Percentiles rank a stretch among this genome's conserved stretches.
Evolutionary conservation across 1,140 invertebrate species (phyloP).

Genomic region (Atta colombica): DNA sequence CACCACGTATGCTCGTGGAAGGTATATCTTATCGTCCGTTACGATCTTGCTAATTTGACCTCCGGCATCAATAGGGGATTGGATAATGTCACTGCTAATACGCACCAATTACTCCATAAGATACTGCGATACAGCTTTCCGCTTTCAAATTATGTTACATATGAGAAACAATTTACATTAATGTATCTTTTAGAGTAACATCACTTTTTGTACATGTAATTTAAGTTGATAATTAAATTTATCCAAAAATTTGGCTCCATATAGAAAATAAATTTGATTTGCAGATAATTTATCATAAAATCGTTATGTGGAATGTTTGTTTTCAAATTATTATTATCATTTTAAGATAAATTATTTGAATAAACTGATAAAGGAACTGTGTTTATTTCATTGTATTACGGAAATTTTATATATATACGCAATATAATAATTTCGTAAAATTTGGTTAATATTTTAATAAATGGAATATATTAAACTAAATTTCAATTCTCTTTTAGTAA

Average conservation of each 20-base stretch:
- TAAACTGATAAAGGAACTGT: not conserved
- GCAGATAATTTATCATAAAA: constrained; percentile 6
- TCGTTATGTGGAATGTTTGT: not conserved
- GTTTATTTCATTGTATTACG: not conserved
- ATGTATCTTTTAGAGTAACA: not conserved
- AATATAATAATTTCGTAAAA: constrained; percentile 3
- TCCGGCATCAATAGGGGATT: constrained; percentile 21
- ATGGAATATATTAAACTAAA: not conserved
- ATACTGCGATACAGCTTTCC: too few species aligned
- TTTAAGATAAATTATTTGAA: constrained; percentile 19
- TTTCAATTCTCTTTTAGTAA: not conserved
- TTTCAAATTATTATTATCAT: not conserved
- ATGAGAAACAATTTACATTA: not conserved
- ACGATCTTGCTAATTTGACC: constrained; percentile 58
- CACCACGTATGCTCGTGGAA: constrained; percentile 32
- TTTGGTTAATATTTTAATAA: not conserved
- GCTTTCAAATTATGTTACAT: not conserved
- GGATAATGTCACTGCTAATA: constrained; percentile 27
- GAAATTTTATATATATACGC: not conserved
- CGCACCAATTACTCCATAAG: constrained; percentile 21
- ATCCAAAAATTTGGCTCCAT: not conserved
- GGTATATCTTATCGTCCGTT: constrained; percentile 51
- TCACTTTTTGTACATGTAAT: not conserved
- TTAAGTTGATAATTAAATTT: not conserved
- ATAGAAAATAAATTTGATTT: constrained; percentile 28